Conservation (phyloP, 92 coral and sea anemone species). For the Umimayanthus kanabou region DNA sequence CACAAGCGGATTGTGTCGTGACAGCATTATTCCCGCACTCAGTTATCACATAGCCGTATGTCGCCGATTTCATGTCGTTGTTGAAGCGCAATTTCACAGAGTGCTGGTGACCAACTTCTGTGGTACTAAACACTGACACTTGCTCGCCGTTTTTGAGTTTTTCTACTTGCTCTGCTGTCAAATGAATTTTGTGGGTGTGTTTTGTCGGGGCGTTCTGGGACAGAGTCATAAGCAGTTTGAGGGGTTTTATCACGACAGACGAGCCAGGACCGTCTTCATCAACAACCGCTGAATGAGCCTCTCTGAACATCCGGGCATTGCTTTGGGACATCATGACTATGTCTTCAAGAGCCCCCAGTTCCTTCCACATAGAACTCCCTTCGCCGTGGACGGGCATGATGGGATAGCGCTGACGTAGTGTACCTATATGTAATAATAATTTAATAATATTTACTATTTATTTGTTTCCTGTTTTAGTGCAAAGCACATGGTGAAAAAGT, state of each 20-base stretch:
- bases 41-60: background rate
- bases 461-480: too few relatives aligned
- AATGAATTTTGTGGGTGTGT: slow-evolving; percentile 41
- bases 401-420: slow-evolving; percentile 57
- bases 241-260: slow-evolving; percentile 11
- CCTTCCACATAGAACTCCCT: slow-evolving; percentile 56
- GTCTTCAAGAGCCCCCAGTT: slow-evolving; percentile 44
- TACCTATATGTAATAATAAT: too few relatives aligned
- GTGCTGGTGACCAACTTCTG: slow-evolving; percentile 39
- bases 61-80: background rate
- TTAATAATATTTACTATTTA: too few relatives aligned
- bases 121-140: slow-evolving; percentile 25
- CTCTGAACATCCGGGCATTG: slow-evolving; percentile 22
- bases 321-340: slow-evolving; percentile 43
- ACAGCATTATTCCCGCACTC: background rate
- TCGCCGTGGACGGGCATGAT: slow-evolving; percentile 61
- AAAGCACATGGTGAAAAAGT: too few relatives aligned
- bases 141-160: slow-evolving; percentile 27
- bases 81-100: slow-evolving; percentile 7
- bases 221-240: background rate
- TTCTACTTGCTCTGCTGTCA: slow-evolving; percentile 41
- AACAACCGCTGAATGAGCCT: slow-evolving; percentile 19
- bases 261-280: slow-evolving; percentile 23
- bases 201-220: background rate
- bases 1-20: background rate